Evolutionary conservation across 2,797 vertebrate species (phyloP).

Genomic region (Clarias laeviceps): DNA sequence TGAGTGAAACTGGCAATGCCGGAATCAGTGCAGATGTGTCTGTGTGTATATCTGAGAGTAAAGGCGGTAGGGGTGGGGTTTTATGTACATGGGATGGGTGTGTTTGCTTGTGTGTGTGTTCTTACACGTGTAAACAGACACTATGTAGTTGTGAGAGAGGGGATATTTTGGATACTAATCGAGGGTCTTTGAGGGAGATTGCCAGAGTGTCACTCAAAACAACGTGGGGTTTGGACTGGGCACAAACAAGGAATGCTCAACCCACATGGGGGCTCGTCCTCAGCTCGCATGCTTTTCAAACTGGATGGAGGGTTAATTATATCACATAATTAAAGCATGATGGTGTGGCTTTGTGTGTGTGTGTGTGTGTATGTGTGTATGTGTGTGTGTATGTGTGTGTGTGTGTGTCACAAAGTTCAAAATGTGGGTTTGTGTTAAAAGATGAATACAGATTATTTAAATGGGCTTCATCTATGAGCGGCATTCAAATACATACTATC

Average conservation of each 20-base stretch:
- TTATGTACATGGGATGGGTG: conserved; percentile 1
- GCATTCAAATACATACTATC: not conserved
- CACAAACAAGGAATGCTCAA: conserved; percentile 69
- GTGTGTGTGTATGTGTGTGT: not conserved
- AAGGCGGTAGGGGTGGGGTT: not conserved
- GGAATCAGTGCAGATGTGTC: conserved; percentile 42
- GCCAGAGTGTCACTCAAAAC: conserved; percentile 84
- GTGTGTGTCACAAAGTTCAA: not conserved
- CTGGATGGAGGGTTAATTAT: conserved; percentile 58
- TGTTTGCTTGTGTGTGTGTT: conserved; percentile 36
- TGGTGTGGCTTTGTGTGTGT: conserved; percentile 25
- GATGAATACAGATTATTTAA: conserved; percentile 21
- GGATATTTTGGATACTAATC: conserved; percentile 75
- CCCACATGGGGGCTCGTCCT: conserved; percentile 60
- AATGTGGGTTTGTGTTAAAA: not conserved
- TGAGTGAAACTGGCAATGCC: conserved; percentile 77
- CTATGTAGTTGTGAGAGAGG: conserved; percentile 53
- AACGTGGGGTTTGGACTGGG: conserved; percentile 78
- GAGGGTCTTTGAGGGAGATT: conserved; percentile 68
- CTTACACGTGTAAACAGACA: conserved; percentile 42
- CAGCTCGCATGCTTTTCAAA: conserved; percentile 52
- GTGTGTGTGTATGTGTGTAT: conserved; percentile 23
- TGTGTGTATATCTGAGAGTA: conserved; percentile 4
- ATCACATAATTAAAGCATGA: conserved; percentile 57
- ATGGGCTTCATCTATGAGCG: not conserved